Evolutionary conservation across 1,140 invertebrate genomes (phyloP).

Genomic region (Agrilus planipennis): DNA sequence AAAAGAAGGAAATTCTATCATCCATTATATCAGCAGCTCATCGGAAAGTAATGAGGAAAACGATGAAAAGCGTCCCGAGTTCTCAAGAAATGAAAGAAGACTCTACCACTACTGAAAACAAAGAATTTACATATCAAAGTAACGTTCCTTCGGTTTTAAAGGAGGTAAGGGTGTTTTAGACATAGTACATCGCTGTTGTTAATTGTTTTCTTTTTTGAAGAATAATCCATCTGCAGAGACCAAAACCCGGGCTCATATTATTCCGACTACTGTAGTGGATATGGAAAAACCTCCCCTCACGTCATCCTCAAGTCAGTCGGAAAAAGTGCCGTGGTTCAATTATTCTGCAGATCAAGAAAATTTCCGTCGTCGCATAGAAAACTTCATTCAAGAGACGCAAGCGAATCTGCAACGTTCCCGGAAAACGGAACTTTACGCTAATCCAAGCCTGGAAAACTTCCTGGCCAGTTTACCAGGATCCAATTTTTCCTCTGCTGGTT

Average conservation of each 20-base stretch:
- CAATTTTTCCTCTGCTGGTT: slow-evolving; percentile 13
- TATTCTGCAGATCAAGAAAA: slow-evolving; percentile 27
- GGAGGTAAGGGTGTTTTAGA: slow-evolving; percentile 20
- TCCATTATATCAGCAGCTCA: slow-evolving; percentile 64
- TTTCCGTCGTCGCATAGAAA: slow-evolving; percentile 39
- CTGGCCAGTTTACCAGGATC: not conserved
- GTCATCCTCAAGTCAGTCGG: slow-evolving; percentile 13
- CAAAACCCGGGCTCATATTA: no score
- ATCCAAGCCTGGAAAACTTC: slow-evolving; percentile 1
- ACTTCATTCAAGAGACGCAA: slow-evolving; percentile 58
- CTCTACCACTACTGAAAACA: slow-evolving; percentile 21
- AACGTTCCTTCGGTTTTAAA: slow-evolving; percentile 23
- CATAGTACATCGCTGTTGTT: no score
- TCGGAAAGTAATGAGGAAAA: slow-evolving; percentile 48
- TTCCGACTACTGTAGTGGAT: slow-evolving; percentile 27
- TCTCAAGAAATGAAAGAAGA: slow-evolving; percentile 23
- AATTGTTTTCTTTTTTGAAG: no score
- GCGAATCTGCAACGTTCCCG: slow-evolving; percentile 49
- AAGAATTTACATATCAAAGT: slow-evolving; percentile 16
- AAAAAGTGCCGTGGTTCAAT: slow-evolving; percentile 27
- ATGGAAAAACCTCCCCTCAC: no score
- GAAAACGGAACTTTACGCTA: slow-evolving; percentile 18
- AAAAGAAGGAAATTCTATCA: slow-evolving; percentile 48
- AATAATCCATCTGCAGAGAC: no score
- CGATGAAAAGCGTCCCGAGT: slow-evolving; percentile 18